Evolutionary conservation across 2,113 vertebrate species (phyloP).

Genomic region (Rhizomys pruinosus): DNA sequence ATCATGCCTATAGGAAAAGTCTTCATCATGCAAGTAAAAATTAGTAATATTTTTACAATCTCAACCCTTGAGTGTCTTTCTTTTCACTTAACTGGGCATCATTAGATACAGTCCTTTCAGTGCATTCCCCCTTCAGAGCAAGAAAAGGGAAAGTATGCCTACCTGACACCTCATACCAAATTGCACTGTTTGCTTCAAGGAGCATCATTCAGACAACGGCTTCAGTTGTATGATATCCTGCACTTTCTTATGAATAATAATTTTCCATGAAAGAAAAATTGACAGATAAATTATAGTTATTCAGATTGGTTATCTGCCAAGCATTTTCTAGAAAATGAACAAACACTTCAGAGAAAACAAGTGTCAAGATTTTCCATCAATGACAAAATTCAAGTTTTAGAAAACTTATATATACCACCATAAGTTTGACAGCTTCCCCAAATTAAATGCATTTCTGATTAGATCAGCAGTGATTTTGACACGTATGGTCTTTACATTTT

Average conservation of each 20-base stretch:
- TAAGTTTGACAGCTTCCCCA: constrained; percentile 14
- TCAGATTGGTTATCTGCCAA: constrained; percentile 39
- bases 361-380: constrained; percentile 25
- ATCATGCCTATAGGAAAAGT: too few species aligned
- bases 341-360: too few species aligned
- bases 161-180: constrained; percentile 12
- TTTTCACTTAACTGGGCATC: constrained; percentile 27
- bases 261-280: constrained; percentile 60
- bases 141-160: not conserved
- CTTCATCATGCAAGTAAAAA: not conserved
- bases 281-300: constrained; percentile 61
- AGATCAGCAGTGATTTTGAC: not conserved
- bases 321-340: constrained; percentile 29
- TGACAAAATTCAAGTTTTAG: constrained; percentile 55
- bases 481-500: constrained; percentile 34
- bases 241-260: constrained; percentile 60
- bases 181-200: constrained; percentile 6
- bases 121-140: not conserved
- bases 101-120: not conserved
- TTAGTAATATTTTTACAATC: constrained; percentile 7
- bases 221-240: constrained; percentile 50
- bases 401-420: constrained; percentile 11
- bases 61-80: not conserved
- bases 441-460: not conserved
- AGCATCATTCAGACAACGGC: constrained; percentile 30